These are phyloP conservation scores for Pogonocherus hispidulus DNA, from an alignment of 2,888 invertebrate species.

Conservation along the genomic window DNA sequence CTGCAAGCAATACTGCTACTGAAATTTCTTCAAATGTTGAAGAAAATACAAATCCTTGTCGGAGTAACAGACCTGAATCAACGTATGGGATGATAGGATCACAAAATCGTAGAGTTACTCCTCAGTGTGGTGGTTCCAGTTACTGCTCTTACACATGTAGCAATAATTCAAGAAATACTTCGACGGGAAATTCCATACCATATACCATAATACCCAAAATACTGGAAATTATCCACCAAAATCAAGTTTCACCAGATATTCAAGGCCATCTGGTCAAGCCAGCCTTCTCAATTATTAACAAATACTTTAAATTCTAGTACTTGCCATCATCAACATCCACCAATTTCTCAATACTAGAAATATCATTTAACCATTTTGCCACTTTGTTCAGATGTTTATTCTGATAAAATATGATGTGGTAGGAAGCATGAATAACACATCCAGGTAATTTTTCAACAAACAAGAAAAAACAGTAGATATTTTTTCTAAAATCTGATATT, in stretches of 20 bases:
- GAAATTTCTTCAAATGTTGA: constrained; percentile 62
- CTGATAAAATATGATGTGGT: too few species aligned
- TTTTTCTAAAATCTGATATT: too few species aligned
- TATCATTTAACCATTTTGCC: constrained; percentile 25
- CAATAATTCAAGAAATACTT: constrained; percentile 45
- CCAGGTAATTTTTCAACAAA: too few species aligned
- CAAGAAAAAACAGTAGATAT: too few species aligned
- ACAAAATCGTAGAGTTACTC: constrained; percentile 67
- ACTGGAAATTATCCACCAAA: constrained; percentile 41
- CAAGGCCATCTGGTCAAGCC: constrained; percentile 51
- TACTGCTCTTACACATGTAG: constrained; percentile 78
- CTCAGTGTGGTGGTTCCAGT: constrained; percentile 79
- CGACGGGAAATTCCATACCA: constrained; percentile 30
- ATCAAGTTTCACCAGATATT: constrained; percentile 41
- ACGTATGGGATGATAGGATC: constrained; percentile 77
- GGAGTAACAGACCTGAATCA: constrained; percentile 77
- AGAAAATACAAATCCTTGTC: constrained; percentile 66
- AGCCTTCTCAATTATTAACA: constrained; percentile 56
- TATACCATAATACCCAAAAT: constrained; percentile 38
- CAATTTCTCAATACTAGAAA: constrained; percentile 65
- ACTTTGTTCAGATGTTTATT: too few species aligned
- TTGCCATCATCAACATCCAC: constrained; percentile 66
- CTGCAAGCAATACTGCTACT: constrained; percentile 52
- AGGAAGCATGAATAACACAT: too few species aligned
- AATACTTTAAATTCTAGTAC: constrained; percentile 54